Percentiles rank a stretch among this genome's conserved stretches.
Evolutionary conservation across 2,888 invertebrate genomes (phyloP).

Genomic region (Coleophora flavipennella): DNA sequence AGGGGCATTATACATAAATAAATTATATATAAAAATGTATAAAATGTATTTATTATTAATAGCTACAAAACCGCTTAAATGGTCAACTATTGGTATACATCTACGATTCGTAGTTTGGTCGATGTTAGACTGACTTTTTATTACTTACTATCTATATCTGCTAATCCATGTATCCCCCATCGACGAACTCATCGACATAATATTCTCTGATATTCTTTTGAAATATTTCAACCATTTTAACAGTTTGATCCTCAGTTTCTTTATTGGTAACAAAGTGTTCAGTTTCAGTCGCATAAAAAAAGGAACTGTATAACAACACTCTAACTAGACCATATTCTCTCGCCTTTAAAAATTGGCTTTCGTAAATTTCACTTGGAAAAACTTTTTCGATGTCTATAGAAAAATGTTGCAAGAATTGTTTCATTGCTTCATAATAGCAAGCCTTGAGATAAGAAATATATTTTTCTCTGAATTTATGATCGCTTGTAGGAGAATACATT

Average conservation of each 20-base stretch:
- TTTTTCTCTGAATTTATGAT: constrained; percentile 28
- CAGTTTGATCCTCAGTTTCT: constrained; percentile 13
- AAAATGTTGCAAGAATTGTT: constrained; percentile 28
- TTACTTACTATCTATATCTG: too few relatives aligned
- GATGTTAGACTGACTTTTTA: too few relatives aligned
- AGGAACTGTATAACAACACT: constrained; percentile 22
- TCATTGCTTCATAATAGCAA: constrained; percentile 28
- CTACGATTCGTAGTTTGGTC: too few relatives aligned
- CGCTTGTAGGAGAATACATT: constrained; percentile 28
- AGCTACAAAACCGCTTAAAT: too few relatives aligned
- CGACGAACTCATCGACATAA: constrained; percentile 25
- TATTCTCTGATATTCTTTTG: constrained; percentile 23
- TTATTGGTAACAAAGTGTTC: constrained; percentile 25
- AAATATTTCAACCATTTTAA: constrained; percentile 22
- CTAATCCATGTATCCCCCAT: constrained; percentile 29
- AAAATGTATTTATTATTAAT: too few relatives aligned
- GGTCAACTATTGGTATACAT: too few relatives aligned
- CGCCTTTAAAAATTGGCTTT: constrained; percentile 25
- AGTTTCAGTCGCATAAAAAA: constrained; percentile 28
- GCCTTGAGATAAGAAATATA: constrained; percentile 29
- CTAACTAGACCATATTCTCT: constrained; percentile 33
- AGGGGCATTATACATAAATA: too few relatives aligned
- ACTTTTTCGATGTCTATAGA: constrained; percentile 24
- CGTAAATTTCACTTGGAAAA: constrained; percentile 30
- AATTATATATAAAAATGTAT: too few relatives aligned